A percentile compares a stretch with the other conserved stretches of the same genome.
Evolutionary conservation across 2,797 vertebrate genomes (phyloP).

Genomic region (Anas bernieri): DNA sequence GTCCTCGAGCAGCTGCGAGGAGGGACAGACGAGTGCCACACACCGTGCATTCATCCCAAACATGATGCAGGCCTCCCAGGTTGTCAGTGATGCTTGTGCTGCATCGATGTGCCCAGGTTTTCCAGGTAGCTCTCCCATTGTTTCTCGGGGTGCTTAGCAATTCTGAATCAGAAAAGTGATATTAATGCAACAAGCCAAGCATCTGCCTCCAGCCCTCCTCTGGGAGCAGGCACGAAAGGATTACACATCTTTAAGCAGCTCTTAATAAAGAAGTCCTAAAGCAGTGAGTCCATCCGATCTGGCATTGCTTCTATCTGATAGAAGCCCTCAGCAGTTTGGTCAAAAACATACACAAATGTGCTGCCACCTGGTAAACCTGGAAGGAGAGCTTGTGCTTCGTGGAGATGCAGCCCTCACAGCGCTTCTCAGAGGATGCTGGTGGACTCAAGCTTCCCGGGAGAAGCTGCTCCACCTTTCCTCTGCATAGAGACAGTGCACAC

Average conservation of each 20-base stretch:
- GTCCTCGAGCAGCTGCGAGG: neutral
- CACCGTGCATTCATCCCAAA: neutral
- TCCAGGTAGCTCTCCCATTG: neutral
- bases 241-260: neutral
- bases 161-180: neutral
- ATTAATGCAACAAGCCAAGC: neutral
- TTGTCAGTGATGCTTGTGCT: neutral
- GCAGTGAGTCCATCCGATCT: neutral
- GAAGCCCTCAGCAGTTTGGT: neutral
- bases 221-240: neutral
- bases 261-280: neutral
- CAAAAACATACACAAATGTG: neutral
- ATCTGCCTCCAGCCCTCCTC: neutral
- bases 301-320: neutral
- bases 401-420: neutral
- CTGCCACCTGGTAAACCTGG: neutral
- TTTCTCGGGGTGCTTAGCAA: neutral
- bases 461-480: neutral
- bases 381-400: neutral
- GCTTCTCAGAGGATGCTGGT: neutral
- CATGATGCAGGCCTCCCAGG: neutral
- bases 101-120: neutral
- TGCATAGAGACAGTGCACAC: rapidly evolving
- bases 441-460: neutral
- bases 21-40: neutral